Evolutionary conservation across 2,888 invertebrate genomes (phyloP).

Genomic region (Sepioteuthis lessoniana): DNA sequence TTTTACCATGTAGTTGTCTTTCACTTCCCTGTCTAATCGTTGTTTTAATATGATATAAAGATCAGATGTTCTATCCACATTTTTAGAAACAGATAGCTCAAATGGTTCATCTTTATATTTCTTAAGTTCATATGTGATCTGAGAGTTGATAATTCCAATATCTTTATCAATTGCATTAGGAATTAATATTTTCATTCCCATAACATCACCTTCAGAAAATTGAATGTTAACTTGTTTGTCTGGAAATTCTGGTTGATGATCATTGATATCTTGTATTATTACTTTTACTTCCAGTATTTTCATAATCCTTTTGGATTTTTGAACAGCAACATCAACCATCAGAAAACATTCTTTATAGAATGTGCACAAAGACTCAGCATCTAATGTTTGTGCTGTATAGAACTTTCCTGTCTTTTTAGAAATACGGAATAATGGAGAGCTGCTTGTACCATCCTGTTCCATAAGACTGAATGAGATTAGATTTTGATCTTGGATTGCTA

Average conservation of each 20-base stretch:
- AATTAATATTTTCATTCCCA: background rate
- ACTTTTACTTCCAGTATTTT: background rate
- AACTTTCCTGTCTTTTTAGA: constrained; percentile 6
- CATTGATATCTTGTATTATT: background rate
- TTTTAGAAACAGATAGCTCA: background rate
- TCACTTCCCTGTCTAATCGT: background rate
- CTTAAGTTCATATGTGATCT: background rate
- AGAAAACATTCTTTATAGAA: background rate
- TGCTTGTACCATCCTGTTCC: constrained; percentile 12
- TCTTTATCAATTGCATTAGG: background rate
- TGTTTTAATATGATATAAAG: background rate
- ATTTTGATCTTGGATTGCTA: constrained; percentile 4
- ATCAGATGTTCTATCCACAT: background rate
- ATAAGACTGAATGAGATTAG: background rate
- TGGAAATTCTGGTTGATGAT: background rate
- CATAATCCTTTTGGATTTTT: background rate
- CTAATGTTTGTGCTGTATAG: background rate
- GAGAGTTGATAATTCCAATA: background rate
- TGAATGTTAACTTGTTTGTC: background rate
- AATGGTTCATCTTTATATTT: background rate
- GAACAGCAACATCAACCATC: constrained; percentile 14
- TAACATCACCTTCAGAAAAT: background rate
- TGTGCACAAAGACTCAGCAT: background rate
- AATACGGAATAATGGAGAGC: background rate
- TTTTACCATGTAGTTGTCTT: background rate